These are phyloP conservation scores for Apamea crenata DNA, from an alignment of 2,888 invertebrate genomes.

Conservation along the genomic window DNA sequence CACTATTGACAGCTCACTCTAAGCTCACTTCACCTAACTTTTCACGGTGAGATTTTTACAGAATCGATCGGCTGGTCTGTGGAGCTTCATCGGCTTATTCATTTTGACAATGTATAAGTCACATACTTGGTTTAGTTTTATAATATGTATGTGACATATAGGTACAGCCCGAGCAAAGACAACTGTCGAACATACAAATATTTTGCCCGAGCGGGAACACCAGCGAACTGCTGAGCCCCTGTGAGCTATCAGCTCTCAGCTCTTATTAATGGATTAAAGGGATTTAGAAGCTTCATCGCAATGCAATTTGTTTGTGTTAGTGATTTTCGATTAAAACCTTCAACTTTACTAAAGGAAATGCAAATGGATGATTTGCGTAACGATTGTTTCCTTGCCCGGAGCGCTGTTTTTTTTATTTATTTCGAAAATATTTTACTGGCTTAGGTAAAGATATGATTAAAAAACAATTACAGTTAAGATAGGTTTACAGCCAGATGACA, in stretches of 20 bases:
- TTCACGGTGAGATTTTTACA: too few relatives aligned
- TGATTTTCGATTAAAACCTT: neutral
- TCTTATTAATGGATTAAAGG: neutral
- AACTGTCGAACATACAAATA: neutral
- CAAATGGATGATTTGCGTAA: neutral
- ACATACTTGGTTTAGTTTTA: too few relatives aligned
- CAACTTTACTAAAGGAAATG: slow-evolving; percentile 5
- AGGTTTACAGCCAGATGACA: neutral
- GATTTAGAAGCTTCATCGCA: neutral
- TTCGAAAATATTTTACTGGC: neutral
- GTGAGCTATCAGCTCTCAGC: neutral
- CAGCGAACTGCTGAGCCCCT: neutral
- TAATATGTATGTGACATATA: too few relatives aligned
- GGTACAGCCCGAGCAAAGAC: neutral
- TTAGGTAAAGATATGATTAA: neutral
- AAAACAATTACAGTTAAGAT: too few relatives aligned
- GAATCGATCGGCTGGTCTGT: too few relatives aligned
- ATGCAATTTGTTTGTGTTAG: neutral
- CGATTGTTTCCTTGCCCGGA: neutral
- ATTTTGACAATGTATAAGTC: too few relatives aligned
- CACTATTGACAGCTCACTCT: too few relatives aligned
- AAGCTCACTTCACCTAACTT: too few relatives aligned
- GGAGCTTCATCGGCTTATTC: too few relatives aligned
- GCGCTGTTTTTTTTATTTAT: neutral
- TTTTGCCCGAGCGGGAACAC: neutral